Evolutionary conservation across 2,888 invertebrate genomes (phyloP).

Genomic region (Elmis aenea): DNA sequence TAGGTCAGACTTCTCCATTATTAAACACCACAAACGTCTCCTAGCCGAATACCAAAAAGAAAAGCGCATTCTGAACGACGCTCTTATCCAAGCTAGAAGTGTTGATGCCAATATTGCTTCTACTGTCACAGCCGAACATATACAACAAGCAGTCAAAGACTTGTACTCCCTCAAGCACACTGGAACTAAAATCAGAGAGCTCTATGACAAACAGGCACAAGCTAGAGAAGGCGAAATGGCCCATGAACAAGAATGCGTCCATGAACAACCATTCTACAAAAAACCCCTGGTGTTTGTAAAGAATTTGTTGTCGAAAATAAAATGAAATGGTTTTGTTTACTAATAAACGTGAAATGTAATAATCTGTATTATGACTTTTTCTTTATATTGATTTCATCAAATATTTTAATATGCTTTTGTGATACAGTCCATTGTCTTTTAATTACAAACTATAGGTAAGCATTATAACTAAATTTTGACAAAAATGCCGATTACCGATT

Average conservation of each 20-base stretch:
- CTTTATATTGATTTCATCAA: too few species aligned
- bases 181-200: slow-evolving; percentile 18
- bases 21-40: slow-evolving; percentile 16
- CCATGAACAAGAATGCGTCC: slow-evolving; percentile 3
- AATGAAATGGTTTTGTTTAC: too few species aligned
- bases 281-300: too few species aligned
- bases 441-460: too few species aligned
- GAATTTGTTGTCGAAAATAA: too few species aligned
- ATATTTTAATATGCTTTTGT: too few species aligned
- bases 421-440: too few species aligned
- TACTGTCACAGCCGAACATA: slow-evolving; percentile 10
- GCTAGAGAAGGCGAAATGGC: not conserved
- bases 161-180: slow-evolving; percentile 19
- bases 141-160: slow-evolving; percentile 14
- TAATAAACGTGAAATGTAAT: too few species aligned
- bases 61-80: slow-evolving; percentile 17
- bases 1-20: slow-evolving; percentile 7
- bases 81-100: slow-evolving; percentile 2
- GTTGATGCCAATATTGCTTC: slow-evolving; percentile 4
- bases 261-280: not conserved
- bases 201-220: slow-evolving; percentile 14
- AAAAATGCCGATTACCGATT: too few species aligned
- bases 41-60: slow-evolving; percentile 21
- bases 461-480: too few species aligned
- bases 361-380: too few species aligned